Evolutionary conservation across 1,140 invertebrate genomes (phyloP).

Genomic region (Plutomurus gul): DNA sequence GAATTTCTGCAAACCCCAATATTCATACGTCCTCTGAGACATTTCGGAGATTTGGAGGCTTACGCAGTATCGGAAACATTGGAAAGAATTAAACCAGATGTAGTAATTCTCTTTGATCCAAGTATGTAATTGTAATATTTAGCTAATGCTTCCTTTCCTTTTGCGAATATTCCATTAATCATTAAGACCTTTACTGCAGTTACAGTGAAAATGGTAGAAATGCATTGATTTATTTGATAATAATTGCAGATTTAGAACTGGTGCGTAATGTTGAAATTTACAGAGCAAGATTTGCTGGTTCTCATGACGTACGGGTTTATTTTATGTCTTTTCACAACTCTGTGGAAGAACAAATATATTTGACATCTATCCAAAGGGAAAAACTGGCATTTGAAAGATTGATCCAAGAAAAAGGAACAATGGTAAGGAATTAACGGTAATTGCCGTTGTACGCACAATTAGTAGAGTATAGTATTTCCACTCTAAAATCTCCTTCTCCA

Average conservation of each 20-base stretch:
- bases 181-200: too few species aligned
- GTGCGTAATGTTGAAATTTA: constrained; percentile 66
- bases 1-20: constrained; percentile 63
- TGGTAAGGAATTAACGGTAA: constrained; percentile 54
- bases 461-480: constrained; percentile 63
- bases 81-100: constrained; percentile 72
- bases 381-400: constrained; percentile 93
- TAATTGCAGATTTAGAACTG: constrained; percentile 50
- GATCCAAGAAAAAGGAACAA: constrained; percentile 87
- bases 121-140: constrained; percentile 72
- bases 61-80: constrained; percentile 71
- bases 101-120: constrained; percentile 87
- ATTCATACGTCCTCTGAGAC: constrained; percentile 76
- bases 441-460: constrained; percentile 30
- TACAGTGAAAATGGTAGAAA: too few species aligned
- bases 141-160: too few species aligned
- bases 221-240: not conserved
- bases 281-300: constrained; percentile 62
- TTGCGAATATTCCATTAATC: too few species aligned
- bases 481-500: not conserved
- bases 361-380: constrained; percentile 85
- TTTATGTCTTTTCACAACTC: constrained; percentile 87
- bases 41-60: constrained; percentile 64
- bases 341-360: constrained; percentile 92
- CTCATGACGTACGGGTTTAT: constrained; percentile 73